Conservation (phyloP, 1,140 invertebrate species). For the Lithobius niger region DNA sequence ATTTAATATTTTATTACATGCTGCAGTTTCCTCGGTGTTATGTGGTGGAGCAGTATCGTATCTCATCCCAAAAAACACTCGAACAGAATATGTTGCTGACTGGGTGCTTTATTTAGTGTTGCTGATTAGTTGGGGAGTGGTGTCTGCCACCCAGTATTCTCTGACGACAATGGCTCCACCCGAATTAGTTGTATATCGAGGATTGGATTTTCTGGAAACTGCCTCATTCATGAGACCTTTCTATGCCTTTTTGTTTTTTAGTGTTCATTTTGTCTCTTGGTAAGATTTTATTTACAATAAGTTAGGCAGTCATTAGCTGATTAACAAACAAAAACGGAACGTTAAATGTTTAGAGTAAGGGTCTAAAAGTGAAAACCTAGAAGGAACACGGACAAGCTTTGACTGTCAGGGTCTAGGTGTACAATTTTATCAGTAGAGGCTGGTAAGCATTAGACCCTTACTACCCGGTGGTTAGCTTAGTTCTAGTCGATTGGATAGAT, state of each 20-base stretch:
- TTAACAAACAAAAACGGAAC: no score
- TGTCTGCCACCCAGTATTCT: constrained; percentile 31
- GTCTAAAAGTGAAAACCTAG: no score
- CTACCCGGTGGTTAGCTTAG: no score
- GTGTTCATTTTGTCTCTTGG: background rate
- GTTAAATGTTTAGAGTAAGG: no score
- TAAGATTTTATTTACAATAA: no score
- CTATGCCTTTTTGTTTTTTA: constrained; percentile 19
- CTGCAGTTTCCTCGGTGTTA: background rate
- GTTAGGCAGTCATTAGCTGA: no score
- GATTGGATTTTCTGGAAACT: constrained; percentile 29
- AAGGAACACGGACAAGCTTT: no score
- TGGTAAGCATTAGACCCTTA: no score
- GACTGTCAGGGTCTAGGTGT: no score
- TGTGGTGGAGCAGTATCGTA: background rate
- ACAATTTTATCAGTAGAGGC: no score
- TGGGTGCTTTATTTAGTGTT: constrained; percentile 17
- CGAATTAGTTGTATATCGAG: constrained; percentile 32
- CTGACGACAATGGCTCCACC: constrained; percentile 28
- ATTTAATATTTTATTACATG: background rate
- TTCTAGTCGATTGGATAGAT: no score
- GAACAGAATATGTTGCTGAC: background rate
- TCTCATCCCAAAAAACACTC: background rate
- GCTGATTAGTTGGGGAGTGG: constrained; percentile 28
- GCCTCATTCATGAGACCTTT: constrained; percentile 27